A percentile compares a stretch with the other conserved stretches of the same genome.
Evolutionary conservation across 2,113 vertebrate genomes (phyloP).

Genomic region (Boleophthalmus pectinirostris): DNA sequence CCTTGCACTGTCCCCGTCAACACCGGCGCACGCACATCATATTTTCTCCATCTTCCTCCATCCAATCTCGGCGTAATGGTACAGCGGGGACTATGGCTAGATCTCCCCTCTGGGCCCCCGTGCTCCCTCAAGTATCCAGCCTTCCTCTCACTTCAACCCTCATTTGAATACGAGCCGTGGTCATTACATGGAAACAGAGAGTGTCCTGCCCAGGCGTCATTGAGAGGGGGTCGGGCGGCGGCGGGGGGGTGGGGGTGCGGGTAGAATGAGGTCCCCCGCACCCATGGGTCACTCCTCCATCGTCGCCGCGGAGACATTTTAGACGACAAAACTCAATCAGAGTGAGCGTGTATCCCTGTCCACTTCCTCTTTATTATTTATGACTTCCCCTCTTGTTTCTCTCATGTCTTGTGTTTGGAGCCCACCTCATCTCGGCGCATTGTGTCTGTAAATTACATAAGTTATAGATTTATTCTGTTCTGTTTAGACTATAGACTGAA

Average conservation of each 20-base stretch:
- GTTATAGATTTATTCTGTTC: slow-evolving; percentile 64
- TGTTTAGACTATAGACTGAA: no score
- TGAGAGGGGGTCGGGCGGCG: slow-evolving; percentile 51
- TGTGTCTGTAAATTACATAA: slow-evolving; percentile 80
- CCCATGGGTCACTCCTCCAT: slow-evolving; percentile 60
- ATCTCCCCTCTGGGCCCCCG: slow-evolving; percentile 72
- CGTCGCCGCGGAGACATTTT: slow-evolving; percentile 27
- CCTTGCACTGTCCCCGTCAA: slow-evolving; percentile 66
- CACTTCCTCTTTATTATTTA: slow-evolving; percentile 73
- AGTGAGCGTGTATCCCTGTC: slow-evolving; percentile 61
- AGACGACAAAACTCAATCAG: slow-evolving; percentile 54
- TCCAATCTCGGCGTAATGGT: slow-evolving; percentile 77
- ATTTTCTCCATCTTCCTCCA: slow-evolving; percentile 76
- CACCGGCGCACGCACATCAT: slow-evolving; percentile 61
- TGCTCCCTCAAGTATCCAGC: slow-evolving; percentile 71
- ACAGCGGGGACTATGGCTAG: slow-evolving; percentile 64
- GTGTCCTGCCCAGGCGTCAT: slow-evolving; percentile 69
- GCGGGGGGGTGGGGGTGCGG: slow-evolving; percentile 39
- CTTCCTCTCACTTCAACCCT: slow-evolving; percentile 70
- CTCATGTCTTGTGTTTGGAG: slow-evolving; percentile 62
- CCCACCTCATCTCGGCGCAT: slow-evolving; percentile 53
- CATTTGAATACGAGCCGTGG: slow-evolving; percentile 74
- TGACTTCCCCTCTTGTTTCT: slow-evolving; percentile 69
- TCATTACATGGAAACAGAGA: slow-evolving; percentile 60
- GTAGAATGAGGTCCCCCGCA: slow-evolving; percentile 49